Conservation (phyloP, 2,113 vertebrate species). For the Corythornis cristatus region DNA sequence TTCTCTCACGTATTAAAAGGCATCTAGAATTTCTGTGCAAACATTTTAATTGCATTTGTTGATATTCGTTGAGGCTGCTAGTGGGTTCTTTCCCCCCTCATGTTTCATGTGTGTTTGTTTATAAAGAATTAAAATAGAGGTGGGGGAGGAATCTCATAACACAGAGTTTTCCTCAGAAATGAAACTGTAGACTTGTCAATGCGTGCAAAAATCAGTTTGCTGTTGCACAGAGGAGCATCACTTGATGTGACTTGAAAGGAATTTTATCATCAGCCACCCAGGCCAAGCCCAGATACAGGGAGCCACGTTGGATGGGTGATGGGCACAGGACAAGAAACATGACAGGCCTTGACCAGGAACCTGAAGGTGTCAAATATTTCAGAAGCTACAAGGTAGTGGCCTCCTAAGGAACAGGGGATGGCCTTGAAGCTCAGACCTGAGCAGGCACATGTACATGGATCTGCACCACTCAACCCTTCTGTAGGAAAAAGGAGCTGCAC, state of each 20-base stretch:
- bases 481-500: neutral
- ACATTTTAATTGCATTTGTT: neutral
- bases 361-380: neutral
- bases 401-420: neutral
- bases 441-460: rapidly evolving
- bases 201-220: neutral
- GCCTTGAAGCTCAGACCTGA: neutral
- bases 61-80: neutral
- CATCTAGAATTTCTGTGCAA: neutral
- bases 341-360: neutral
- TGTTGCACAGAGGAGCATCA: neutral
- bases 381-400: neutral
- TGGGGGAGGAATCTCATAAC: neutral
- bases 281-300: neutral
- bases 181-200: neutral
- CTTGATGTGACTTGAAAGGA: slow-evolving; percentile 13
- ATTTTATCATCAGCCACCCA: neutral
- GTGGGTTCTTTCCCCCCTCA: neutral
- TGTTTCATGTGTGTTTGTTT: neutral
- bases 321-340: neutral
- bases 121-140: neutral
- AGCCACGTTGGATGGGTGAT: neutral
- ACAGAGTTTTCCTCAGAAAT: neutral
- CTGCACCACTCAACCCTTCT: neutral
- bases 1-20: neutral